Base-by-base conservation (phyloP, 2,888 invertebrate species). In the Tiliacea aurago region DNA sequence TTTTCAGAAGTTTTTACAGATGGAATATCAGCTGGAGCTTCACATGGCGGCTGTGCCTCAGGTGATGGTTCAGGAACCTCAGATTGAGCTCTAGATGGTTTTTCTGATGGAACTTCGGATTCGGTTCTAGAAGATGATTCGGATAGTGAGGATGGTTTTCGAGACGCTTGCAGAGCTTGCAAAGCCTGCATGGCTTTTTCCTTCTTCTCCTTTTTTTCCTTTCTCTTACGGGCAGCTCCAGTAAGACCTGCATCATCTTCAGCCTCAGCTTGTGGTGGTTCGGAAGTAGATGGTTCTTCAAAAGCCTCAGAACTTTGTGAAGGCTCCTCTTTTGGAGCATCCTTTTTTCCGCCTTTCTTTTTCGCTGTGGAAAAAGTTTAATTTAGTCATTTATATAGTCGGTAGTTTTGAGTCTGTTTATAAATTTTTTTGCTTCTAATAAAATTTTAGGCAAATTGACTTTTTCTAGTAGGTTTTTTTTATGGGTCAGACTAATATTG, bases 161-260 rank as follows among this genome's bases (percentile, higher is more conserved):
- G 61, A 43, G 83, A 63, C 1, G 70, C 70, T 55, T 81, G 83
- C 7, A 77, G 43, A 13, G 81, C 78, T 78, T 66, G 73, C 20
- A 71, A 56, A 20, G 71, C 78, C 55, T 81, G 83, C 33, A 66
- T 69, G 15, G 85, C 76, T 56, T 81, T 86, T 69, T 91, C 91
- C 66, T 91, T 91, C 59, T 86, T 90, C 4, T 82, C 73, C 55
- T 80, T 85, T 45, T 80, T 88, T 83, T 61, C 80, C 9, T 78
- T 87, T 81, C 78, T 91, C 55, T 84, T 90, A 37, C 83, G 84
- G 15, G 79, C 87, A 37, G 75, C 82, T 23, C 81, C 83, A 1
- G 84, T 51, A 79, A 67, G 33, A 74, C 76, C 72, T 7, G 59
- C 23, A 37, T 76, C 84, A 66, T 72, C 84, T 64, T 83, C 78